Evolutionary conservation across 2,888 invertebrate species (phyloP).

Genomic region (Byasa hedistus): DNA sequence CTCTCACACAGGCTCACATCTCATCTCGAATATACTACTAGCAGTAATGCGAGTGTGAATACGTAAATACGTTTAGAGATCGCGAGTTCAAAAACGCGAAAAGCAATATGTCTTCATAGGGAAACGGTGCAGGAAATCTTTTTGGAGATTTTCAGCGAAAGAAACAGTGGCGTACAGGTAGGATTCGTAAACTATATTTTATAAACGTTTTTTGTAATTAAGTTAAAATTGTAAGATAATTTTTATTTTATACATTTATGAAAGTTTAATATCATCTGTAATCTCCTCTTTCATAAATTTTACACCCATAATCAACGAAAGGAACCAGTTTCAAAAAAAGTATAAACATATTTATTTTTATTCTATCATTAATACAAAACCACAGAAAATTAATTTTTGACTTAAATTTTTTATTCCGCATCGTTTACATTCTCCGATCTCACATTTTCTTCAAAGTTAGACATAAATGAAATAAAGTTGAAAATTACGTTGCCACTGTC

Average conservation of each 20-base stretch:
- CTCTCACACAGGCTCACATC: conserved; percentile 63
- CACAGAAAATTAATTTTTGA: too few relatives aligned
- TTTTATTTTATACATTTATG: not conserved
- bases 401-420: too few relatives aligned
- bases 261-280: not conserved
- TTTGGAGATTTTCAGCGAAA: conserved; percentile 66
- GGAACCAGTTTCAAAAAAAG: too few relatives aligned
- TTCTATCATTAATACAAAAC: too few relatives aligned
- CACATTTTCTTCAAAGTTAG: not conserved
- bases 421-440: not conserved
- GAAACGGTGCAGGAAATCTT: conserved; percentile 68
- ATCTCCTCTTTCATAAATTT: too few relatives aligned
- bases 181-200: conserved; percentile 59
- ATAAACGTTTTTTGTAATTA: conserved; percentile 41
- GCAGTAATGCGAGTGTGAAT: conserved; percentile 78
- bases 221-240: not conserved
- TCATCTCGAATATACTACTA: conserved; percentile 73
- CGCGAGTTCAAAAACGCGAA: conserved; percentile 79
- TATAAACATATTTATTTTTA: too few relatives aligned
- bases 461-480: not conserved
- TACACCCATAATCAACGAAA: too few relatives aligned
- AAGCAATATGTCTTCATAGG: conserved; percentile 78
- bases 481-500: conserved; percentile 18
- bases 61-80: conserved; percentile 77
- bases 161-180: conserved; percentile 61